phyloP scores from a whole-genome alignment of 1,140 invertebrate genomes.

The Drosophila asahinai region DNA sequence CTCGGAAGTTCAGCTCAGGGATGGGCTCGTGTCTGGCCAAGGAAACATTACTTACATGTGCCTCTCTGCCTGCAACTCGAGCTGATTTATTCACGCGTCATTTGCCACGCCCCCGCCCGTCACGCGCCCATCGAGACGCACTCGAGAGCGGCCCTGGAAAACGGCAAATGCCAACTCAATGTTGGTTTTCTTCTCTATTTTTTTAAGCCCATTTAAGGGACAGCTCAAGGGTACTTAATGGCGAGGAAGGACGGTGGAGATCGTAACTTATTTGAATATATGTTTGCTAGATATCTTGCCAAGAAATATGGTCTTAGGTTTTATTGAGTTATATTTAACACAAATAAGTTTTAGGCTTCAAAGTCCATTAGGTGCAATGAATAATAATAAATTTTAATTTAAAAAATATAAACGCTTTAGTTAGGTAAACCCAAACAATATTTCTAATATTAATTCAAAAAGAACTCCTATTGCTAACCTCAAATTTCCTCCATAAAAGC shows the following conservation, averaged over 20 bases:
- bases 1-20: slow-evolving; percentile 48
- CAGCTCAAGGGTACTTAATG: background rate
- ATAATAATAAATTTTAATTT: no score
- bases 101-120: slow-evolving; percentile 43
- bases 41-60: slow-evolving; percentile 50
- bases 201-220: slow-evolving; percentile 8
- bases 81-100: slow-evolving; percentile 54
- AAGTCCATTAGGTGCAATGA: no score
- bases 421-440: no score
- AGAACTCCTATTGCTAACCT: background rate
- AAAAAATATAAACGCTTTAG: no score
- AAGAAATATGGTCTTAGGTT: no score
- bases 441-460: background rate
- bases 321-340: no score
- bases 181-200: slow-evolving; percentile 53
- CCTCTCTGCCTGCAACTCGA: slow-evolving; percentile 26
- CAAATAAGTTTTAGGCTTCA: no score
- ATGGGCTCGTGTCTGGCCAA: slow-evolving; percentile 44
- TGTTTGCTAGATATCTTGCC: no score
- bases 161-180: slow-evolving; percentile 72
- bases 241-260: background rate
- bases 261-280: background rate
- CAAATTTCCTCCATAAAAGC: no score
- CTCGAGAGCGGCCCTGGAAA: slow-evolving; percentile 54
- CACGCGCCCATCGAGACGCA: slow-evolving; percentile 71